Evolutionary conservation across 1,140 invertebrate genomes (phyloP).

Genomic region (Drosophila sulfurigaster): DNA sequence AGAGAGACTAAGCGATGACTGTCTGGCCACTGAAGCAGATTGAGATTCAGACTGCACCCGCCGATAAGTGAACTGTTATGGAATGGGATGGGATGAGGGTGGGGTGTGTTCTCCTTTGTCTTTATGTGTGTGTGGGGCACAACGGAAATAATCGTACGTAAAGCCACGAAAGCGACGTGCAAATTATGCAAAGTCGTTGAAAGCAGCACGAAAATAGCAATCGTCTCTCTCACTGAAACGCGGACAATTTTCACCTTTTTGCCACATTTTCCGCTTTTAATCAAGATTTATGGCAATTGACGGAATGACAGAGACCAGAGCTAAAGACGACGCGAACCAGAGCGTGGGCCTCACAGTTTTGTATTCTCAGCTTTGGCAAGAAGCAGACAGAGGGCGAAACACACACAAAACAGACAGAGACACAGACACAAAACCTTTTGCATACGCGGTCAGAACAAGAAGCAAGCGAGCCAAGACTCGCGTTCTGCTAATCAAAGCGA

Average conservation of each 20-base stretch:
- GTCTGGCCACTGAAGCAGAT: background rate
- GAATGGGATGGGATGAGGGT: conserved; percentile 35
- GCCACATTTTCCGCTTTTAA: conserved; percentile 70
- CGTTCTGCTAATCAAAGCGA: conserved; percentile 67
- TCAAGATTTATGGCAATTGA: conserved; percentile 81
- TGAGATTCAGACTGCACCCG: conserved; percentile 32
- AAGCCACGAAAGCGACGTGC: conserved; percentile 36
- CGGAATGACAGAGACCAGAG: conserved; percentile 43
- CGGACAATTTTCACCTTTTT: conserved; percentile 78
- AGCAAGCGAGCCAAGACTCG: conserved; percentile 16
- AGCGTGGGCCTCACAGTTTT: background rate
- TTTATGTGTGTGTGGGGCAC: background rate
- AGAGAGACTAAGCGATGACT: background rate
- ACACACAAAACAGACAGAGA: background rate
- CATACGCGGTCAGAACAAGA: conserved; percentile 3
- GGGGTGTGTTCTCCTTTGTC: conserved; percentile 15
- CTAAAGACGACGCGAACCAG: background rate
- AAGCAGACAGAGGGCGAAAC: background rate
- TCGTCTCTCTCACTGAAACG: conserved; percentile 41
- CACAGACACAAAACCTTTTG: conserved; percentile 3
- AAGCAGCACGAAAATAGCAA: conserved; percentile 51
- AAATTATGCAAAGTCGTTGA: conserved; percentile 71
- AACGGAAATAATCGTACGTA: conserved; percentile 47
- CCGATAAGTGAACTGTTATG: conserved; percentile 29
- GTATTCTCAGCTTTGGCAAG: background rate